Evolutionary conservation across 2,888 invertebrate genomes (phyloP).

Genomic region (Dryobota labecula): DNA sequence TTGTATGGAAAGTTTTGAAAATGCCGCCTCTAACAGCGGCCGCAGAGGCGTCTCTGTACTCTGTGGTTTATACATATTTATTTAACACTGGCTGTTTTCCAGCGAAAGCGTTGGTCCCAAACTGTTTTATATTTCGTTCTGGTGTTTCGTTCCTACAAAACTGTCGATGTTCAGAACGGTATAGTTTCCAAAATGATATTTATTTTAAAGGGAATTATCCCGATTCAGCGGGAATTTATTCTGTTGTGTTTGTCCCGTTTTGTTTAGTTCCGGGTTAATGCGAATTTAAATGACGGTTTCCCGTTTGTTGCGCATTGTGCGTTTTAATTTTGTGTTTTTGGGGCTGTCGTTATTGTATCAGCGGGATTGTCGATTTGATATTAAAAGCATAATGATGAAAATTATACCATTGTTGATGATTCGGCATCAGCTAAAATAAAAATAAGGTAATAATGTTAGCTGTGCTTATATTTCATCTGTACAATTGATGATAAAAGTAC

Average conservation of each 20-base stretch:
- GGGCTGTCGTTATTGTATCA: slow-evolving; percentile 19
- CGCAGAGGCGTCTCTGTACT: neutral
- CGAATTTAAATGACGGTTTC: slow-evolving; percentile 44
- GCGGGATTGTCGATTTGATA: neutral
- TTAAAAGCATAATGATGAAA: neutral
- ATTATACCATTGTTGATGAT: neutral
- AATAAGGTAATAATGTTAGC: too few species aligned
- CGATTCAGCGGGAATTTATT: slow-evolving; percentile 44
- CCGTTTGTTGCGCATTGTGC: slow-evolving; percentile 36
- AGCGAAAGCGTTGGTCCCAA: slow-evolving; percentile 60
- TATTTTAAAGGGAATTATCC: slow-evolving; percentile 57
- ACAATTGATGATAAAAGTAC: too few species aligned
- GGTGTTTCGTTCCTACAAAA: slow-evolving; percentile 49
- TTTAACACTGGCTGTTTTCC: slow-evolving; percentile 69
- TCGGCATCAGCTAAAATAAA: neutral
- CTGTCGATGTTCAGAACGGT: slow-evolving; percentile 48
- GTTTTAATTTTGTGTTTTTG: slow-evolving; percentile 38
- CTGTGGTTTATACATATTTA: slow-evolving; percentile 69
- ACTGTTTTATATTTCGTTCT: slow-evolving; percentile 64
- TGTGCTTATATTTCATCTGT: too few species aligned
- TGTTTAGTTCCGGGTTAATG: slow-evolving; percentile 45
- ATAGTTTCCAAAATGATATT: slow-evolving; percentile 62
- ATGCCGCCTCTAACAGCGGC: neutral
- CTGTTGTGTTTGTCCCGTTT: slow-evolving; percentile 21
- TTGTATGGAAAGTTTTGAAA: neutral